A percentile compares a stretch with the other conserved stretches of the same genome.
phyloP scores from a whole-genome alignment of 1,140 invertebrate genomes.

The Bombyx mandarina region DNA sequence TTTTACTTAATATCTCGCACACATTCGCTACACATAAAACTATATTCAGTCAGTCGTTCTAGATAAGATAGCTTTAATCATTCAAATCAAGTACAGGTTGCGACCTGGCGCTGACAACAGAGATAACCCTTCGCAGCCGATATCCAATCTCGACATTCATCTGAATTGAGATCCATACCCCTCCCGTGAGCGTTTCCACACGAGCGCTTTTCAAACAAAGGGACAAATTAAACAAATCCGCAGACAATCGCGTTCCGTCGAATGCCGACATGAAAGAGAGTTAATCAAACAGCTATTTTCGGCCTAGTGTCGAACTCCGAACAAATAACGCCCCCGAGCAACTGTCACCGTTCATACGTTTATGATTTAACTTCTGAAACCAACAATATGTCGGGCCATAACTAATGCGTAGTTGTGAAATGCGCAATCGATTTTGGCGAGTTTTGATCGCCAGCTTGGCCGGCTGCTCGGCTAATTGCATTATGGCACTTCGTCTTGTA shows the following conservation, averaged over 20 bases:
- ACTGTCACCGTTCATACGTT: constrained; percentile 51
- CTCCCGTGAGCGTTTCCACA: constrained; percentile 54
- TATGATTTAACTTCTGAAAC: constrained; percentile 45
- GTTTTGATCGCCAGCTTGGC: constrained; percentile 36
- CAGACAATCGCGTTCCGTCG: constrained; percentile 55
- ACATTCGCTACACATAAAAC: too few species aligned
- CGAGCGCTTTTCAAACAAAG: constrained; percentile 60
- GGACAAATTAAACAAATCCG: constrained; percentile 67
- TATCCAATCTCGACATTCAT: constrained; percentile 45
- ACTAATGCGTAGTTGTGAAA: constrained; percentile 40
- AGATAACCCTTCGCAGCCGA: constrained; percentile 45
- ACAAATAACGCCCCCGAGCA: constrained; percentile 55
- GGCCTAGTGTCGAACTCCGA: constrained; percentile 19
- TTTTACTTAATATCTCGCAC: too few species aligned
- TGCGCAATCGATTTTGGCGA: constrained; percentile 42
- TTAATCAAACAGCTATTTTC: constrained; percentile 63
- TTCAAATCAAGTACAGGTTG: constrained; percentile 36
- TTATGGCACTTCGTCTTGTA: constrained; percentile 10
- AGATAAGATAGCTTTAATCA: too few species aligned
- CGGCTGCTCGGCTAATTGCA: constrained; percentile 25
- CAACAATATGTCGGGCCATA: constrained; percentile 16
- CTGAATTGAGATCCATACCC: constrained; percentile 26
- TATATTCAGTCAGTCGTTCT: too few species aligned
- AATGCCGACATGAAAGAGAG: constrained; percentile 61
- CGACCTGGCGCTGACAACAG: constrained; percentile 41